phyloP scores from a whole-genome alignment of 2,888 invertebrate species.

The Platycheirus rosarum region DNA sequence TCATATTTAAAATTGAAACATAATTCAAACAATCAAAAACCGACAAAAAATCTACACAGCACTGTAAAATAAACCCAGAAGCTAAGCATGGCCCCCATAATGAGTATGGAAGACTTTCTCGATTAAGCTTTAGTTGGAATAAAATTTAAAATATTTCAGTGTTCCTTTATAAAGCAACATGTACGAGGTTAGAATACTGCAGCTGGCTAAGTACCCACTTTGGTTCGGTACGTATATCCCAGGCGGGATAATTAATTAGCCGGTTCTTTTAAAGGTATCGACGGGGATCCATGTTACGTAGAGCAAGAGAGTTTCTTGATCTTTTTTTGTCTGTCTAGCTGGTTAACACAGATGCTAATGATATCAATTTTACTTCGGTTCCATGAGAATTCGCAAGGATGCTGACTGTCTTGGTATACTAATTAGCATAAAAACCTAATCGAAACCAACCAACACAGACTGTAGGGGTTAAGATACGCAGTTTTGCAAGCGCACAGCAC shows the following conservation, averaged over 20 bases:
- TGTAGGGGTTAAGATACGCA: slow-evolving; percentile 35
- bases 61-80: slow-evolving; percentile 5
- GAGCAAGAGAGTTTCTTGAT: slow-evolving; percentile 19
- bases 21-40: no score
- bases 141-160: slow-evolving; percentile 25
- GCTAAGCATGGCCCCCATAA: slow-evolving; percentile 29
- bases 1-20: no score
- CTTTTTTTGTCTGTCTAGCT: slow-evolving; percentile 38
- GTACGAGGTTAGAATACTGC: slow-evolving; percentile 66
- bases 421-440: slow-evolving; percentile 49
- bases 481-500: slow-evolving; percentile 52
- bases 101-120: slow-evolving; percentile 52
- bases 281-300: slow-evolving; percentile 26
- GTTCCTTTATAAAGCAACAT: slow-evolving; percentile 37
- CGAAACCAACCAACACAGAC: slow-evolving; percentile 52
- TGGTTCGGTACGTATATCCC: slow-evolving; percentile 33
- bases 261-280: slow-evolving; percentile 49
- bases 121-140: slow-evolving; percentile 43
- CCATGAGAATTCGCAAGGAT: slow-evolving; percentile 26
- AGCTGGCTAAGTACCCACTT: slow-evolving; percentile 61
- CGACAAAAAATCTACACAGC: slow-evolving; percentile 1
- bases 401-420: slow-evolving; percentile 29
- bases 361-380: slow-evolving; percentile 57
- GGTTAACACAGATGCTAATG: slow-evolving; percentile 28
- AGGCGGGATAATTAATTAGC: slow-evolving; percentile 70